Base-by-base conservation (phyloP, 1,140 invertebrate genomes). In the Hypothenemus hampei region DNA sequence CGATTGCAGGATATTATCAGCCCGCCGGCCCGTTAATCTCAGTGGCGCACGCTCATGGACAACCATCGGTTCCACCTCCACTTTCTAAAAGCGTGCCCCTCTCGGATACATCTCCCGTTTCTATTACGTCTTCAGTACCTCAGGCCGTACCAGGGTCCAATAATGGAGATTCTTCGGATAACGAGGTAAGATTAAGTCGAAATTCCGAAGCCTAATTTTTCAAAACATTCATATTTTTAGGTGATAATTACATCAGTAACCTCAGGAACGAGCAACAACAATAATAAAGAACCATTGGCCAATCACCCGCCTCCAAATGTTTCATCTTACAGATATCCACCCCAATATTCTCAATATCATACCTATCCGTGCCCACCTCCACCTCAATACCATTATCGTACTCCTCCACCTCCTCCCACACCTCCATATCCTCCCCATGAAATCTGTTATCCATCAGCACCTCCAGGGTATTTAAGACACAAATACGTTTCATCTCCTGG, bases 11-110 rank as follows among this genome's bases (percentile, higher is more conserved):
- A 67, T 90, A 89, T 72, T 90, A 89, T 79, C 88, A 91, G 75
- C 87, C 88, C 65, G 88, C 88, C 66, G 88, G 87, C 60, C 88
- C 88, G 64, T 78, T 89, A 73, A 90, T 91, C 72, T 83, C 81
- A 58, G 80, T 83, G 65, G 75, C 75, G 39, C 70, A 75, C 19
- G 74, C 72, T 21, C 71, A 77, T 37, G 74, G 71, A 18, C 76
- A 81, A 47, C 73, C 77, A 61, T 73, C 72, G 67, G 69, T 16
- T 57, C 71, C 74, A 33, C 73, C 74, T 59, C 59, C 64, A 3
- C 47, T 63, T 2, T 62, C 63, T 23, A 72, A 68, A 57, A 58
- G 62, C 15, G 66, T 65, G 15, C 68, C 72, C 10, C 59, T 70
- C 11, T 66, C 71, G 13, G 71, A 73, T 46, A 57, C 65, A n/a